phyloP scores from a whole-genome alignment of 2,113 vertebrate genomes.

The Myrmophylax atrothorax region DNA sequence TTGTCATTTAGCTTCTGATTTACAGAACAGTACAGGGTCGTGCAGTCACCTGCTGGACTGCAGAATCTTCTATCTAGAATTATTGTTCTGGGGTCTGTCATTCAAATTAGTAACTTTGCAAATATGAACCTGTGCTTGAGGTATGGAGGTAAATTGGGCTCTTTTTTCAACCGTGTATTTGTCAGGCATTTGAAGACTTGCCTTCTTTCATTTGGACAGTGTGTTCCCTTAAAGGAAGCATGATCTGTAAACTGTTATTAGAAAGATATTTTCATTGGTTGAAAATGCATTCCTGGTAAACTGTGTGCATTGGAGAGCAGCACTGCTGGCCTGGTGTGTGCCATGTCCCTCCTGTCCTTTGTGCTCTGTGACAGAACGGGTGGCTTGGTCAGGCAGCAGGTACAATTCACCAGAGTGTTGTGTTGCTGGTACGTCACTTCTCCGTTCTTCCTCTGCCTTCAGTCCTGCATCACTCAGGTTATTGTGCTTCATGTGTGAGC shows the following conservation, averaged over 20 bases:
- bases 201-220: background rate
- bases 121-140: background rate
- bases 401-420: background rate
- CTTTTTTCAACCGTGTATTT: background rate
- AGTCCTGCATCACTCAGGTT: background rate
- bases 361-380: background rate
- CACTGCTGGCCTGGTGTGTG: background rate
- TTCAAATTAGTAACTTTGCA: background rate
- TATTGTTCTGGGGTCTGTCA: background rate
- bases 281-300: accelerated
- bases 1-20: background rate
- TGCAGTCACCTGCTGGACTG: background rate
- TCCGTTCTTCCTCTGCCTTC: background rate
- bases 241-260: background rate
- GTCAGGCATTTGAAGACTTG: background rate
- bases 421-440: background rate
- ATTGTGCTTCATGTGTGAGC: background rate
- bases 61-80: background rate
- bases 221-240: background rate
- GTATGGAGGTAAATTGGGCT: background rate
- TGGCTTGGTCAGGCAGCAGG: background rate
- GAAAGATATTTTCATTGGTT: background rate
- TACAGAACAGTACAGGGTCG: background rate
- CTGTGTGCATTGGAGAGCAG: accelerated
- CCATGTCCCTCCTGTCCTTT: background rate